A percentile compares a stretch with the other conserved stretches of the same genome.
Conservation (phyloP, 2,113 vertebrate genomes). For the Trochalopteron elliotii region DNA sequence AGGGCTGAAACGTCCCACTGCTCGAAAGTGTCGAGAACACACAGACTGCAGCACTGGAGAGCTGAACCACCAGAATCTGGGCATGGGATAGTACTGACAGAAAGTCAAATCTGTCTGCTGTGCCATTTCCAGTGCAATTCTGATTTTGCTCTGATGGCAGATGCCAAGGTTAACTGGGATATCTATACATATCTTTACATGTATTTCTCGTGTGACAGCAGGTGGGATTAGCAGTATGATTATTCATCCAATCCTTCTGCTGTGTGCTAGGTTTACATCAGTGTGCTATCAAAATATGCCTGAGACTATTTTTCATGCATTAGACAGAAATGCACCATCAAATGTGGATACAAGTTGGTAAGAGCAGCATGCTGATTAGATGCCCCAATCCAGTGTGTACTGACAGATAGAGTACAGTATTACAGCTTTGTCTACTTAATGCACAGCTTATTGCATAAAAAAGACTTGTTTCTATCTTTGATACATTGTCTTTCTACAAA, state of each 20-base stretch:
- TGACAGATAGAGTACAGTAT: background rate
- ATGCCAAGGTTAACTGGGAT: background rate
- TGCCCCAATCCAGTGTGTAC: background rate
- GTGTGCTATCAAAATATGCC: slow-evolving; percentile 37
- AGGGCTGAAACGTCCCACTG: background rate
- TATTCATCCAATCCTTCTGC: slow-evolving; percentile 37
- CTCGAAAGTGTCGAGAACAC: background rate
- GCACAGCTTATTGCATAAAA: background rate
- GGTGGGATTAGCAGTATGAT: slow-evolving; percentile 37
- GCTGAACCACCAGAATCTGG: background rate
- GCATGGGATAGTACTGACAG: background rate
- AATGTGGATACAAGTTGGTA: background rate
- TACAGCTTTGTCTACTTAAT: background rate
- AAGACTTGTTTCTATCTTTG: background rate
- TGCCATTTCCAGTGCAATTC: background rate
- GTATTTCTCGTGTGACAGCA: slow-evolving; percentile 29
- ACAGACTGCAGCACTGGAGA: background rate
- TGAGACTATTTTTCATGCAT: slow-evolving; percentile 27
- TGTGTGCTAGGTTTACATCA: background rate
- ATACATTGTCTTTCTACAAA: background rate
- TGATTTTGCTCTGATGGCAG: background rate
- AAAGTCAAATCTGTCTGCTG: background rate
- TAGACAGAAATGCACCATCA: slow-evolving; percentile 32
- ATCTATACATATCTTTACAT: slow-evolving; percentile 17
- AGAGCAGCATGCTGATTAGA: slow-evolving; percentile 33